Evolutionary conservation across 2,888 invertebrate genomes (phyloP), one percentile per base, ranked within the genome.

Genomic region (Didymodactylos carnosus): DNA sequence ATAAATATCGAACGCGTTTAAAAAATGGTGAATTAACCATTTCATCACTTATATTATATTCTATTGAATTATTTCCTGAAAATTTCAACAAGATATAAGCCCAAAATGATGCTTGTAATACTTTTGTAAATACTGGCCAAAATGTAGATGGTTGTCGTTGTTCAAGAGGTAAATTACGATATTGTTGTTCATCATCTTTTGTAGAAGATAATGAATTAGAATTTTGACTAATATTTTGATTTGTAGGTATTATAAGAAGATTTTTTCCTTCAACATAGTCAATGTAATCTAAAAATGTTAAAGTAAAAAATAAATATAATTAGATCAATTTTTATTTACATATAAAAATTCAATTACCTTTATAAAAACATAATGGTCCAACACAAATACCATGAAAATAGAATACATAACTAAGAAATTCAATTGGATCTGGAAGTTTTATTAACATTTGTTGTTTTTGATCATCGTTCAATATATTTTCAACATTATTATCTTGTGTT

Each of bases 401-500:
- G 73, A 80, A 77, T 8, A 79, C 75, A 72, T 79, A 80, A 51
- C 92, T 90, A 81, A 92, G 91, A 83, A 88, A 95, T 83, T 94
- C 92, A 77, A 94, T 83, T 0, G 89, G 86, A 23, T 89, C 87
- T 43, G 95, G 95, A 76, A 88, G 86, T 82, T 88, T 87, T 73
- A 87, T 77, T 40, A 80, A 75, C 25, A 78, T 77, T 75, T 78
- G 79, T 72, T 78, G 76, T 70, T 77, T 77, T 76, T 79, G 79
- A 41, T 79, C 77, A 16, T 76, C 77, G 23, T 76, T 77, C 14
- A 80, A 76, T 27, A 49, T 40, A 35, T 29, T 2, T 11, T 46
- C 43, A 3, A 46, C 25, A 35, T 71, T 39, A 25, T 77, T 76
- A 27, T 77, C 77, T 39, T 77, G 77, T 35, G 35, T 29, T n/a